phyloP scores from a whole-genome alignment of 2,888 invertebrate genomes.

The Cerceris ruficornis region DNA sequence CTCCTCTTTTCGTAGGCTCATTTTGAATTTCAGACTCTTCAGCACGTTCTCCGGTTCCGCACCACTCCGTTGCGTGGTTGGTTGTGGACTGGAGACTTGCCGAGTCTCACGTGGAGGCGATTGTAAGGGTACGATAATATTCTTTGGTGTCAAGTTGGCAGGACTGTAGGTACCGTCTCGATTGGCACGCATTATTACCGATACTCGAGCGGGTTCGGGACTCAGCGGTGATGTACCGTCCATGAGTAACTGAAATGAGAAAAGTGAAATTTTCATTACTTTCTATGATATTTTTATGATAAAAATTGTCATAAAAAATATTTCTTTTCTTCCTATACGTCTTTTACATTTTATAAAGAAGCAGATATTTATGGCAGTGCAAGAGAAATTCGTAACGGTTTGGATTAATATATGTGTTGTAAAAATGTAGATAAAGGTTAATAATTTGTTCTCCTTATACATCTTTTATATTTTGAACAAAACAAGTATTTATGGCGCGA shows the following conservation, averaged over 20 bases:
- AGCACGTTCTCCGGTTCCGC: conserved; percentile 84
- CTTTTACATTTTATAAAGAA: no score
- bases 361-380: no score
- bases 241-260: conserved; percentile 78
- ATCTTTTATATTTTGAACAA: no score
- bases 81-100: conserved; percentile 19
- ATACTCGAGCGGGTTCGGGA: conserved; percentile 84
- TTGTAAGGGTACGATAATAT: conserved; percentile 16
- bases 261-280: not conserved
- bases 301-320: no score
- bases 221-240: conserved; percentile 83
- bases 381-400: no score
- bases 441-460: no score
- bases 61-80: conserved; percentile 55
- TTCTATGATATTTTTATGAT: no score
- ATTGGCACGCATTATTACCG: conserved; percentile 94
- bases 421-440: no score
- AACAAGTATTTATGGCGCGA: no score
- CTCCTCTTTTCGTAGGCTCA: conserved; percentile 85
- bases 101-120: conserved; percentile 22
- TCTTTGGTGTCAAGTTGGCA: conserved; percentile 64
- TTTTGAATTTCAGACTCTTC: conserved; percentile 88
- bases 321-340: no score
- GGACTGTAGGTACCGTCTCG: conserved; percentile 89
- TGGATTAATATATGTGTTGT: no score